Evolutionary conservation across 1,140 invertebrate species (phyloP), one percentile per base, ranked within the genome.

Genomic region (Ladona fulva): DNA sequence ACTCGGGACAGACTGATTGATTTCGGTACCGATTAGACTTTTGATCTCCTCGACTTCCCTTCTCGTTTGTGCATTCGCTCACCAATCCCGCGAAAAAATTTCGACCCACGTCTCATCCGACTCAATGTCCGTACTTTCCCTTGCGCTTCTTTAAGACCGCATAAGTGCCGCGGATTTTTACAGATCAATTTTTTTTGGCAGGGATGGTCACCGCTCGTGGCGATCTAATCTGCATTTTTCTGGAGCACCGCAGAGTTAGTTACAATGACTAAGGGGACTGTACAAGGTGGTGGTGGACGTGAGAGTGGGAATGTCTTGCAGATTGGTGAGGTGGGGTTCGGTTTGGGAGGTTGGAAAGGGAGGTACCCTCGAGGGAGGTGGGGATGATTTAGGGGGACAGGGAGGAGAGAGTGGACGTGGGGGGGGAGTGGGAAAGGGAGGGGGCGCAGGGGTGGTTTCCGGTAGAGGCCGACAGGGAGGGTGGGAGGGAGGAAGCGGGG

Each of bases 341-440:
- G 44, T 52, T 66, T 12, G 52, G n/a, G 52, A 22, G 52, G 52
- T 66, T 16, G 14, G 52, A 19, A 52, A 19, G 44, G 44, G 44
- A 66, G 52, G 12, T 66, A 66, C 52, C 52, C 52, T 37, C 29
- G 14, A 19, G 52, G 52, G 52, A 22, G 52, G 52, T 6, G 52
- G 52, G n/a, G 52, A 22, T 3, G 52, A 22, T 66, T 3, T 5
- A 1, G n/a, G 52, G 12, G 14, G 75, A 74, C 75, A 66, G 77
- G 75, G 22, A 77, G 78, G 24, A 77, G 77, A 14, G 79, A 25
- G 77, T 74, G 42, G 77, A 66, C 73, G 76, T 76, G 77, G 75
- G 74, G 75, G 25, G 42, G 25, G 76, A 29, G 76, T 66, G 75
- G 76, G 66, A 76, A 37, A 66, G 74, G 77, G n/a, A 42, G 76